Base-by-base conservation (phyloP, 2,888 invertebrate species). In the Podotricha telesiphe region DNA sequence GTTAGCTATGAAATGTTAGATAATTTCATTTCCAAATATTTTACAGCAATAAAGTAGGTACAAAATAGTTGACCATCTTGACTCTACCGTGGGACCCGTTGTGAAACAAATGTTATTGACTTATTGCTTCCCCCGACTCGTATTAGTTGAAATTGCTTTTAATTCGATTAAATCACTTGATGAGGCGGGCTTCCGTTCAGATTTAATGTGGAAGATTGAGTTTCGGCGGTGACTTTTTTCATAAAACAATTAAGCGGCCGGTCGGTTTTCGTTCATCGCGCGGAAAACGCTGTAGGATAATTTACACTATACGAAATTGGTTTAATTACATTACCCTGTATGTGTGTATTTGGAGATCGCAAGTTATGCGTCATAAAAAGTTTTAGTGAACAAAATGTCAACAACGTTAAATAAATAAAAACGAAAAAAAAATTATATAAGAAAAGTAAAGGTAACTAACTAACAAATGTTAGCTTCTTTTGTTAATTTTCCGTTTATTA, bases 101-200 rank as follows among this genome's bases (percentile, higher is more conserved):
- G 50, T 58, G 20, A 77, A 80, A 78, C 77, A 77, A 75, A 74
- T 80, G 80, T 80, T 80, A 87, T 86, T 82, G 77, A 80, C 79
- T 86, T 87, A 89, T 87, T 84, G 84, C 74, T 72, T 70, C 73
- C 78, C 80, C 85, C 81, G 74, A 63, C 73, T 72, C 71, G 73
- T 80, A 84, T 88, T 83, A 81, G 76, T 75, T 75, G 73, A 85
- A 87, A 89, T 90, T 88, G 84, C 75, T 80, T 81, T 81, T 88
- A 86, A 89, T 90, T 84, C 78, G 80, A 84, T 86, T 80, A 83
- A 85, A 85, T 84, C 79, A 85, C 82, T 84, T 85, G 83, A 83
- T 80, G 84, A 81, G 81, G 81, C 80, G 85, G 81, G 84, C 85
- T 84, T 89, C 89, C 89, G 85, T 76, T 79, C 73, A 68, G 78